Evolutionary conservation across 2,113 vertebrate genomes (phyloP).

Genomic region (Ammodytes marinus): DNA sequence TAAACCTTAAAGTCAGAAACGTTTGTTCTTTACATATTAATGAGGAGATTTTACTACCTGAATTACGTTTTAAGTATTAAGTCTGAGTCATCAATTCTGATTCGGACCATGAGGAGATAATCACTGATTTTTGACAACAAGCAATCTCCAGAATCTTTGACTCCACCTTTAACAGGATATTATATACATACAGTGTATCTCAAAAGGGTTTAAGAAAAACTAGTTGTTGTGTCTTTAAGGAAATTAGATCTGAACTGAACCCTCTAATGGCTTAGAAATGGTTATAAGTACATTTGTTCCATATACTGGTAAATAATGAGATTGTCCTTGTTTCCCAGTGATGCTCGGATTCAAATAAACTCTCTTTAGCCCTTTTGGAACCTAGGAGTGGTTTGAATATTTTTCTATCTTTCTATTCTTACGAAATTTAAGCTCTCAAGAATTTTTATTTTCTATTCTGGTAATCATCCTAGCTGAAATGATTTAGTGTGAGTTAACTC

Average conservation of each 20-base stretch:
- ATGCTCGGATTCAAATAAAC: not conserved
- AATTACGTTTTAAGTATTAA: too few species aligned
- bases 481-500: slow-evolving; percentile 9
- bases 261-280: not conserved
- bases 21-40: not conserved
- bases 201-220: not conserved
- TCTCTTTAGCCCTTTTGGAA: not conserved
- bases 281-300: not conserved
- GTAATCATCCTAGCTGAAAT: slow-evolving; percentile 7
- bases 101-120: too few species aligned
- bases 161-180: not conserved
- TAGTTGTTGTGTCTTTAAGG: not conserved
- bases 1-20: not conserved
- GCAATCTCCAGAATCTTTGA: too few species aligned
- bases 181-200: too few species aligned
- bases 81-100: too few species aligned
- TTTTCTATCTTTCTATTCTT: not conserved
- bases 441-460: not conserved
- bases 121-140: too few species aligned
- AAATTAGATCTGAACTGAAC: not conserved
- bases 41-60: not conserved
- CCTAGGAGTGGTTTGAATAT: not conserved
- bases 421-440: not conserved
- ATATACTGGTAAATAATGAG: not conserved
- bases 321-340: not conserved